Evolutionary conservation across 2,888 invertebrate genomes (phyloP), one percentile per base, ranked within the genome.

Genomic region (Eulithis prunata): DNA sequence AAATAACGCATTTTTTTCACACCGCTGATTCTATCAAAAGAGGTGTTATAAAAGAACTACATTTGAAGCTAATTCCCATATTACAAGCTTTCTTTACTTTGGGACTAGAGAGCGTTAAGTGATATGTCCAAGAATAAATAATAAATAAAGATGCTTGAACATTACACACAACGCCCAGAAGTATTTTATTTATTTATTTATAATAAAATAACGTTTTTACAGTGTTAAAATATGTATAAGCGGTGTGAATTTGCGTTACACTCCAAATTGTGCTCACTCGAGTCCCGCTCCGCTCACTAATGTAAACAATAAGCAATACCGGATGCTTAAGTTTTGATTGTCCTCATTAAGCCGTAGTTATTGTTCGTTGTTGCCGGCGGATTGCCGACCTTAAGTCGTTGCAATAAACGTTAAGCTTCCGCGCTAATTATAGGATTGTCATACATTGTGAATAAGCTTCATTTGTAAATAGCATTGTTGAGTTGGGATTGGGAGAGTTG

Each of bases 291-390:
- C 41, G 59, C 60, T 65, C 60, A 13, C 52, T 46, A 45, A 57
- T 54, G 56, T 63, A 32, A 59, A 46, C 59, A 46, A 45, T 58
- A 51, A 76, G 71, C 73, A 74, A 75, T 76, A 76, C 73, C 75
- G 69, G 73, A 75, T 72, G 70, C 74, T 78, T 73, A 77, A 82
- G 79, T 83, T 83, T 82, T 83, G 81, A 84, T 79, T 83, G 77
- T 76, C 63, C 82, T 80, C 80, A 85, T 84, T 85, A 83, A 77
- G 71, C 71, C 66, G 73, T 71, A 75, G 69, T 64, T 74, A 71
- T 75, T 72, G 75, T 71, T 70, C 71, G 52, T 69, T 65, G 73
- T 72, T 75, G 69, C 66, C 64, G 57, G 62, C 62, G 71, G 71
- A 73, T 74, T 75, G 69, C 73, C 71, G 64, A 75, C 80, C 69